Evolutionary conservation across 2,797 vertebrate species (phyloP).

Genomic region (Acrossocheilus fasciatus): DNA sequence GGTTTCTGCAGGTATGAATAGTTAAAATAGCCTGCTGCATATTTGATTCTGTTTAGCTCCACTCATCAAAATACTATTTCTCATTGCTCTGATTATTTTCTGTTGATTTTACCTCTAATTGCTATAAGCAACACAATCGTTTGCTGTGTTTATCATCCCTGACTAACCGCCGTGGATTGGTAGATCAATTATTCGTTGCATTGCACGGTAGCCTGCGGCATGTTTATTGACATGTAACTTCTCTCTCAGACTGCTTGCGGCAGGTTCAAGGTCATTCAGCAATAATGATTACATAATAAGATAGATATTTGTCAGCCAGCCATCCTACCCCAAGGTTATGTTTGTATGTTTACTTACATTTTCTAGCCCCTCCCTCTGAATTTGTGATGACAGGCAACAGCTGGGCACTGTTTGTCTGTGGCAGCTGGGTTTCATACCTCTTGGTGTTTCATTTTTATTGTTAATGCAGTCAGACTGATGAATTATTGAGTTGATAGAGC

Average conservation of each 20-base stretch:
- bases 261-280: constrained; percentile 4
- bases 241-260: neutral
- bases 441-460: constrained; percentile 48
- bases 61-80: neutral
- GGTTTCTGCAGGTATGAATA: neutral
- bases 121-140: neutral
- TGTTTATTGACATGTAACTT: constrained; percentile 30
- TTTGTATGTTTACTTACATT: constrained; percentile 47
- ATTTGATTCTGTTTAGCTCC: constrained; percentile 13
- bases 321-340: constrained; percentile 45
- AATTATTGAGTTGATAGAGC: constrained; percentile 43
- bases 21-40: neutral
- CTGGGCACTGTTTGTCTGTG: constrained; percentile 60
- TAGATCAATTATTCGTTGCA: constrained; percentile 22
- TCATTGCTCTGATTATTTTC: constrained; percentile 32
- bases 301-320: constrained; percentile 49
- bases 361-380: constrained; percentile 50
- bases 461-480: constrained; percentile 39
- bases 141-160: constrained; percentile 15
- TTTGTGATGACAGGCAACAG: constrained; percentile 61
- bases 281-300: constrained; percentile 44
- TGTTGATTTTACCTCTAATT: constrained; percentile 24
- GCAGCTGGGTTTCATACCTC: constrained; percentile 60
- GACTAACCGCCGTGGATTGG: constrained; percentile 28
- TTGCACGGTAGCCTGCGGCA: constrained; percentile 23